Evolutionary conservation across 2,888 invertebrate genomes (phyloP).

Genomic region (Torymus tubicola): DNA sequence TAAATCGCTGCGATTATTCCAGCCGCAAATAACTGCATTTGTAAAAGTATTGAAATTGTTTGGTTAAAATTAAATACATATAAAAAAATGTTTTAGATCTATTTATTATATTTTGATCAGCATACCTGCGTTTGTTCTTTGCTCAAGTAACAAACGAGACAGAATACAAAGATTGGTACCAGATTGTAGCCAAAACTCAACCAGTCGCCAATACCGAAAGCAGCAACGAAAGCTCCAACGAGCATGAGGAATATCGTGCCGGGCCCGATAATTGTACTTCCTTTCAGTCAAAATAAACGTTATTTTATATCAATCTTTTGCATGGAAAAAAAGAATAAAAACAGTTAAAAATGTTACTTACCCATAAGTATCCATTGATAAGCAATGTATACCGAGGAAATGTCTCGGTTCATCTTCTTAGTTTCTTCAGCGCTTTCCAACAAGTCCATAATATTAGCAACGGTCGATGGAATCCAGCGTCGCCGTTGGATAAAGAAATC

Average conservation of each 20-base stretch:
- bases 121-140: conserved; percentile 83
- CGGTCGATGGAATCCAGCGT: conserved; percentile 97
- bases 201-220: conserved; percentile 85
- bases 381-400: conserved; percentile 87
- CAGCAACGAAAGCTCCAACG: conserved; percentile 88
- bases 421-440: conserved; percentile 87
- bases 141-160: conserved; percentile 83
- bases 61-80: not conserved
- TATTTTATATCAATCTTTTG: too few species aligned
- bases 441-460: conserved; percentile 95
- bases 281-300: conserved; percentile 58
- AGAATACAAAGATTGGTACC: conserved; percentile 82
- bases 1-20: conserved; percentile 87
- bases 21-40: conserved; percentile 83
- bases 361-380: conserved; percentile 86
- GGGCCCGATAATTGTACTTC: conserved; percentile 88
- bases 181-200: conserved; percentile 82
- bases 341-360: not conserved
- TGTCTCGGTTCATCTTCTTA: conserved; percentile 90
- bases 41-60: not conserved
- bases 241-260: conserved; percentile 91
- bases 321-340: not conserved
- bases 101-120: too few species aligned
- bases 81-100: too few species aligned
- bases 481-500: conserved; percentile 97